phyloP scores from a whole-genome alignment of 2,113 vertebrate genomes.

The Neoarius graeffei region DNA sequence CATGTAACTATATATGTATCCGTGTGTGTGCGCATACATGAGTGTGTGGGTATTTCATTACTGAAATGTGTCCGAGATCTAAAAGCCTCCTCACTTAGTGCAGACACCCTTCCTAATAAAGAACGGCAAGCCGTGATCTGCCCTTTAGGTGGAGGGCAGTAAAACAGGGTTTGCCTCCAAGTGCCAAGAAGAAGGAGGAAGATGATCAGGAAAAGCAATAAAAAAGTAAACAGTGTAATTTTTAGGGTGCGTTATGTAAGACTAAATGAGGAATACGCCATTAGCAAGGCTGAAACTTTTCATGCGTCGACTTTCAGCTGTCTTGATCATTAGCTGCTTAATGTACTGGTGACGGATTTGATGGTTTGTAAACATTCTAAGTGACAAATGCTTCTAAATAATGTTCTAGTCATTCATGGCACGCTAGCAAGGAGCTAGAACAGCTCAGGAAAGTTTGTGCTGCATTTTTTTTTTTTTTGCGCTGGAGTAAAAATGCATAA shows the following conservation, averaged over 20 bases:
- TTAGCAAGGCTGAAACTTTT: conserved; percentile 31
- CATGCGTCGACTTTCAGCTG: background rate
- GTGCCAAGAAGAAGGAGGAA: background rate
- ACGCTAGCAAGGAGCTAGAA: background rate
- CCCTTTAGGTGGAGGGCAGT: background rate
- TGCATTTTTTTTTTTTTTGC: conserved; percentile 3
- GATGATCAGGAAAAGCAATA: background rate
- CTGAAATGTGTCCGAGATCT: conserved; percentile 78
- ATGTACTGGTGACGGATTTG: conserved; percentile 31
- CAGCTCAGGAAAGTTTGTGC: conserved; percentile 7
- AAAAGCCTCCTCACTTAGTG: conserved; percentile 64
- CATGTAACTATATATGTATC: conserved; percentile 63
- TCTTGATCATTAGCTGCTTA: conserved; percentile 34
- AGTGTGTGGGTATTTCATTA: conserved; percentile 78
- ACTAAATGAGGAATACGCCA: background rate
- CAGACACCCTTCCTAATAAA: conserved; percentile 30
- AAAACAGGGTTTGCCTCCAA: conserved; percentile 21
- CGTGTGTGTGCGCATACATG: conserved; percentile 35
- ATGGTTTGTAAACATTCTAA: conserved; percentile 28
- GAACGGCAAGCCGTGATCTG: conserved; percentile 2
- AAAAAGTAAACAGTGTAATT: background rate
- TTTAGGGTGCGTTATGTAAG: conserved; percentile 10
- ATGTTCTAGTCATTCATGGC: conserved; percentile 25
- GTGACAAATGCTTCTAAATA: conserved; percentile 35
- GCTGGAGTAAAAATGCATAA: background rate